Evolutionary conservation across 2,797 vertebrate genomes (phyloP), one percentile per base, ranked within the genome.

Genomic region (Catamblyrhynchus diadema): DNA sequence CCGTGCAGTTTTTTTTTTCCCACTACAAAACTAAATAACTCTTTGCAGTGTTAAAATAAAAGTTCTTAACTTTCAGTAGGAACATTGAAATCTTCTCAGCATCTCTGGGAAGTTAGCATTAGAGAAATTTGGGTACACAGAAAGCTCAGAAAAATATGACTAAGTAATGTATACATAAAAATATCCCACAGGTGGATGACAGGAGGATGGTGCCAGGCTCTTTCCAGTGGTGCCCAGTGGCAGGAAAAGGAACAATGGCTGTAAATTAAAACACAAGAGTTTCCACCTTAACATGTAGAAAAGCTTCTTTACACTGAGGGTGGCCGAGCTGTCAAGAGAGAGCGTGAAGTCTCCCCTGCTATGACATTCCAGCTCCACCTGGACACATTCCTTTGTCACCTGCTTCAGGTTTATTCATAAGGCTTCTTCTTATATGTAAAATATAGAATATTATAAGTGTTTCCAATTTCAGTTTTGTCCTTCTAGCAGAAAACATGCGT

Each of bases 281-380:
- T 88, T 56, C 8, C 23, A 56, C 62, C 13, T 48, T 32, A 67
- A 15, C 6, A 12, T 37, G 5, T 44, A 21, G 42, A 30, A 44
- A 24, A 56, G 28, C 14, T 28, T 45, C 16, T 47, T 56, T 35
- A 6, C 15, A 5, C 4, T 50, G 16, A 24, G 13, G 12, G 32
- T 56, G 23, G 5, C 41, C 37, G 35, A 74, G 19, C 62, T 56
- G 19, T 16, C n/a, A 41, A 23, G 27, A 32, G 15, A 13, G 22
- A 15, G 12, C 0, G 0, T 35, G 22, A 41, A 27, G 3, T 54
- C 15, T 74, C 23, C 13, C 13, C 10, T 22, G 67, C 13, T 37
- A 13, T 42, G 48, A 30, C 5, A 14, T 69, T 48, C 16, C 23
- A 37, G 15, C 6, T 4, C 10, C 14, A 27, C 8, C 12, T 53